A percentile compares a stretch with the other conserved stretches of the same genome.
phyloP scores from a whole-genome alignment of 2,113 vertebrate genomes.

The rabbit (Oryctolagus cuniculus) region DNA sequence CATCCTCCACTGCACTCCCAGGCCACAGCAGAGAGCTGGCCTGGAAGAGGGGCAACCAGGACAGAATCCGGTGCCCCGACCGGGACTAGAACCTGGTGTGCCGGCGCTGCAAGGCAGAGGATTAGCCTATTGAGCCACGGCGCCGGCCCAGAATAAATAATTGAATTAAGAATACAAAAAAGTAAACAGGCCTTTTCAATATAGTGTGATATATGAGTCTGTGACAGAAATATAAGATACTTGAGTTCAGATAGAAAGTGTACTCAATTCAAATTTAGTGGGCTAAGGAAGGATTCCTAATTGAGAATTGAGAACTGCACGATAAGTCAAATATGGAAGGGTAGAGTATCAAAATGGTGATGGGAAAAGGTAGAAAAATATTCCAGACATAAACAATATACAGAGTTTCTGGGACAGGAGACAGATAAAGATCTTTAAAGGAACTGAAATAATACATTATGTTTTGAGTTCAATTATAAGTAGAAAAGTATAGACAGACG shows the following conservation, averaged over 20 bases:
- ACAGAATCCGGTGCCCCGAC: no score
- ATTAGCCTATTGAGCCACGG: no score
- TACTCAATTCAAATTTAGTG: neutral
- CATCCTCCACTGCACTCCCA: no score
- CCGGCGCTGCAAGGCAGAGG: no score
- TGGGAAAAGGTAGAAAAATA: neutral
- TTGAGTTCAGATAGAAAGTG: conserved; percentile 43
- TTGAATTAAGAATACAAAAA: conserved; percentile 23
- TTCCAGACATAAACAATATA: neutral
- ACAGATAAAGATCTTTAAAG: conserved; percentile 2
- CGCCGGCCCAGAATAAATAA: conserved; percentile 26
- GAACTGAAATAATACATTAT: conserved; percentile 19
- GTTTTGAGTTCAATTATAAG: conserved; percentile 42
- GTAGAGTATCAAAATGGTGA: neutral
- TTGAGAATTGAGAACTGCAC: conserved; percentile 27
- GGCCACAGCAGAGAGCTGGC: no score
- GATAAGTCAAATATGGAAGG: neutral
- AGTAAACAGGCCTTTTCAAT: conserved; percentile 44
- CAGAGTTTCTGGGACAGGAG: neutral
- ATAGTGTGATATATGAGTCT: conserved; percentile 35
- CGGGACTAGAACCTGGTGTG: no score
- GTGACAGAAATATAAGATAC: conserved; percentile 32
- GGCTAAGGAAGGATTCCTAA: conserved; percentile 5
- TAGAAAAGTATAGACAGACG: neutral
- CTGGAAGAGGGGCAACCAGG: no score